Conservation (phyloP, 2,113 vertebrate species). For the Solenodon paradoxus region DNA sequence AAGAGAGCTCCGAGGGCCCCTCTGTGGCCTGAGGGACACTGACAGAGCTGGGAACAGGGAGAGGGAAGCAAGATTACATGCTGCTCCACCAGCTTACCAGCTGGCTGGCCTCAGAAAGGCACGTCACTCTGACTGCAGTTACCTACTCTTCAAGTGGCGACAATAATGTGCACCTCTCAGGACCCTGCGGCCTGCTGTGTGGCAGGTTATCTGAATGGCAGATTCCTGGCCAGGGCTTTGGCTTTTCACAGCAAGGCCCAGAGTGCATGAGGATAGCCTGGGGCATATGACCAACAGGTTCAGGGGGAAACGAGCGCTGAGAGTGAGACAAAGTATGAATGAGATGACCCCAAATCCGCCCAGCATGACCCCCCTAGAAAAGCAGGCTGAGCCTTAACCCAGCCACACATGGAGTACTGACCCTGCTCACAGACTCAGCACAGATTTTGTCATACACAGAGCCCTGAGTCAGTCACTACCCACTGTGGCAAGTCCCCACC, state of each 20-base stretch:
- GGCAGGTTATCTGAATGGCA: neutral
- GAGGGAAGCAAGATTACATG: too few relatives aligned
- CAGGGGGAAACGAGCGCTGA: neutral
- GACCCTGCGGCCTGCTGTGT: accelerated
- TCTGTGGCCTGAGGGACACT: neutral
- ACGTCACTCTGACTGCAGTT: neutral
- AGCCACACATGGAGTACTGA: neutral
- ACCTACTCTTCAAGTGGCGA: too few relatives aligned
- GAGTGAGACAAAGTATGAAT: neutral
- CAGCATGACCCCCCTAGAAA: neutral
- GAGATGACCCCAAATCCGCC: neutral
- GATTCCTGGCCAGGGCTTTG: neutral
- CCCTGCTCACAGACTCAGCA: neutral
- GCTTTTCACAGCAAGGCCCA: neutral
- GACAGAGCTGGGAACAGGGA: neutral
- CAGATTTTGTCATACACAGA: neutral
- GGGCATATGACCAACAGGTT: neutral
- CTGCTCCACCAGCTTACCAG: neutral
- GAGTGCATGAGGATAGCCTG: neutral
- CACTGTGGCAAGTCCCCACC: neutral
- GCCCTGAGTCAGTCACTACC: neutral
- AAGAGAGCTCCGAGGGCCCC: neutral
- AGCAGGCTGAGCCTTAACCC: neutral
- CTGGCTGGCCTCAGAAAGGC: neutral
- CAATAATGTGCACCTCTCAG: too few relatives aligned